These are phyloP conservation scores for Rousettus madagascariensis DNA, from an alignment of 2,797 vertebrate species.

Conservation along the genomic window DNA sequence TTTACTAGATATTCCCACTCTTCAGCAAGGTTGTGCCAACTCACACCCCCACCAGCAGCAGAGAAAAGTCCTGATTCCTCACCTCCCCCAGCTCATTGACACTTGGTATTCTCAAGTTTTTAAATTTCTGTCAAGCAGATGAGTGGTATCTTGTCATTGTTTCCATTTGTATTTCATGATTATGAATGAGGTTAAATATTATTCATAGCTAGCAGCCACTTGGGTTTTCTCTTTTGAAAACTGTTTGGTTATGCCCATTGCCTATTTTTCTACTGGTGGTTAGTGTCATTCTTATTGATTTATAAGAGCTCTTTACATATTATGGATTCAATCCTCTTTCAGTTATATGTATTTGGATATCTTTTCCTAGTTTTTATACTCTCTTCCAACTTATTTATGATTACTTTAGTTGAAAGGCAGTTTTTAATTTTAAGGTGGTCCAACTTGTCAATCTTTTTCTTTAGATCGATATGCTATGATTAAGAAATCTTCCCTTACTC, in stretches of 20 bases:
- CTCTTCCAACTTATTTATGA: background rate
- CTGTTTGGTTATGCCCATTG: background rate
- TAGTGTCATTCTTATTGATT: background rate
- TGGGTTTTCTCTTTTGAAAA: background rate
- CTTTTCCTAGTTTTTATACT: background rate
- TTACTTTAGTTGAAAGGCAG: background rate
- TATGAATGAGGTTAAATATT: background rate
- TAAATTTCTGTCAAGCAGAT: background rate
- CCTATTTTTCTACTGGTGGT: background rate
- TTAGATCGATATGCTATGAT: background rate
- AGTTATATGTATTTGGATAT: background rate
- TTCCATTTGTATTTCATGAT: background rate
- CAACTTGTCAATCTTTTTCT: background rate
- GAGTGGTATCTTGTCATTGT: background rate
- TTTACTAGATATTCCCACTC: background rate
- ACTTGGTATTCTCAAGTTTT: background rate
- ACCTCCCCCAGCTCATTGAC: background rate
- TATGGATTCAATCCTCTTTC: background rate
- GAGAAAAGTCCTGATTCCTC: too few species aligned
- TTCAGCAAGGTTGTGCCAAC: background rate
- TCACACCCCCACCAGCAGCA: background rate
- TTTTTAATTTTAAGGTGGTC: background rate
- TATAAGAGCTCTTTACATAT: constrained; percentile 26
- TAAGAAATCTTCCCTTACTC: background rate
- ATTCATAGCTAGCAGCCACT: background rate